Evolutionary conservation across 1,140 invertebrate genomes (phyloP).

Genomic region (Drosophila busckii): DNA sequence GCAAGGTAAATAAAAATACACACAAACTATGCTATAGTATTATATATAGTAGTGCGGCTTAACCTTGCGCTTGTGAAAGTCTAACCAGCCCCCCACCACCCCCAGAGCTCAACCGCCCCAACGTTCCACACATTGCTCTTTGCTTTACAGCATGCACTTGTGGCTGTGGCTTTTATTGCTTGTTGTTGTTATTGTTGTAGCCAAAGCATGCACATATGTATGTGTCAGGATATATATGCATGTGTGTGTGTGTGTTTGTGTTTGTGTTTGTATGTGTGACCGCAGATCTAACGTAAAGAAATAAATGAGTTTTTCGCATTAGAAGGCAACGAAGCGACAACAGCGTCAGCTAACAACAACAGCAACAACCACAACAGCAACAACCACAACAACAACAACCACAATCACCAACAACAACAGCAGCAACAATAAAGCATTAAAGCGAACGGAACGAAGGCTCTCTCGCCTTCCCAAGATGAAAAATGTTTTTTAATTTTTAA

Average conservation of each 20-base stretch:
- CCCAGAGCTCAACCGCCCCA: too few species aligned
- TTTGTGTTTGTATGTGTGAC: slow-evolving; percentile 42
- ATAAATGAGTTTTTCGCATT: slow-evolving; percentile 76
- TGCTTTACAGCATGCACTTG: slow-evolving; percentile 23
- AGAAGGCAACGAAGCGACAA: slow-evolving; percentile 71
- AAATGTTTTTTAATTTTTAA: slow-evolving; percentile 79
- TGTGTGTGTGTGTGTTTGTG: background rate
- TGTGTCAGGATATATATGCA: too few species aligned
- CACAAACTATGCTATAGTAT: too few species aligned
- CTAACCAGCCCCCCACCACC: too few species aligned
- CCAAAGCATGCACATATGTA: slow-evolving; percentile 1
- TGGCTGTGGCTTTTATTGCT: slow-evolving; percentile 38
- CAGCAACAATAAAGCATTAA: slow-evolving; percentile 43
- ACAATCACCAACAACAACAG: slow-evolving; percentile 2
- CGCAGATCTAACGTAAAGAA: slow-evolving; percentile 73
- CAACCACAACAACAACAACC: slow-evolving; percentile 9
- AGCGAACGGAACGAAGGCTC: slow-evolving; percentile 36
- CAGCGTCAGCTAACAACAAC: slow-evolving; percentile 32
- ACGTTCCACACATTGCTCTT: too few species aligned
- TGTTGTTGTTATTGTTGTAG: slow-evolving; percentile 27
- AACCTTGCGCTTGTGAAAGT: slow-evolving; percentile 62
- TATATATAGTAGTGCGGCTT: slow-evolving; percentile 50
- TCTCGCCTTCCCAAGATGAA: slow-evolving; percentile 70
- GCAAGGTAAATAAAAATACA: slow-evolving; percentile 59
- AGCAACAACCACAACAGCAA: slow-evolving; percentile 35